Evolutionary conservation across 2,888 invertebrate genomes (phyloP).

Genomic region (Dolichomitus sp.): DNA sequence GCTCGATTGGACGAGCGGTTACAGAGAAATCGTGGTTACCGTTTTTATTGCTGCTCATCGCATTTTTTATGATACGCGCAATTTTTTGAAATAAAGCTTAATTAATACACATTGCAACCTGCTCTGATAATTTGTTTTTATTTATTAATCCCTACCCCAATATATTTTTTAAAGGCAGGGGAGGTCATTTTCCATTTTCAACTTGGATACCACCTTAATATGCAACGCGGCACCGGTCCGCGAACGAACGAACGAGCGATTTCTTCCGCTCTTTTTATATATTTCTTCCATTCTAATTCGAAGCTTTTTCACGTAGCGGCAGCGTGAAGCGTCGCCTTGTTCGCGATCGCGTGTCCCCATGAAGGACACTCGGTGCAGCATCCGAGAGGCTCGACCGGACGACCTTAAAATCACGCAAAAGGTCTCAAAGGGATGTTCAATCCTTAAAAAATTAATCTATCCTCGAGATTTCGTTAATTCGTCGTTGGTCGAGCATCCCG

Average conservation of each 20-base stretch:
- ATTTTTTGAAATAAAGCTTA: no score
- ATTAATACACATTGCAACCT: no score
- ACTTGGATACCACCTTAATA: neutral
- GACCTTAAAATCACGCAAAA: constrained; percentile 4
- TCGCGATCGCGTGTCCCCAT: constrained; percentile 78
- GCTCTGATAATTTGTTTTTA: no score
- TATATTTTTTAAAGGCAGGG: no score
- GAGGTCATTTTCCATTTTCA: no score
- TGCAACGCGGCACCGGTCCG: neutral
- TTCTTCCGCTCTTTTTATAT: constrained; percentile 13
- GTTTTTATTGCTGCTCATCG: no score
- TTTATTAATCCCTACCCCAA: no score
- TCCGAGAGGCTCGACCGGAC: constrained; percentile 60
- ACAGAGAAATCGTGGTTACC: no score
- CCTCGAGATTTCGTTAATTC: neutral
- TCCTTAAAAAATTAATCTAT: neutral
- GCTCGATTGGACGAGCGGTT: no score
- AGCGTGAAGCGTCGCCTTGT: constrained; percentile 81
- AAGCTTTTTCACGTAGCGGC: constrained; percentile 70
- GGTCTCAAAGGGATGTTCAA: neutral
- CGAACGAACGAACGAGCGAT: constrained; percentile 18
- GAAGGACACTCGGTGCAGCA: constrained; percentile 76
- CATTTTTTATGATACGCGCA: no score
- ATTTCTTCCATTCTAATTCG: constrained; percentile 14
- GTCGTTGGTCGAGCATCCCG: constrained; percentile 9